Base-by-base conservation (phyloP, 2,888 invertebrate species). In the Meta bourneti region DNA sequence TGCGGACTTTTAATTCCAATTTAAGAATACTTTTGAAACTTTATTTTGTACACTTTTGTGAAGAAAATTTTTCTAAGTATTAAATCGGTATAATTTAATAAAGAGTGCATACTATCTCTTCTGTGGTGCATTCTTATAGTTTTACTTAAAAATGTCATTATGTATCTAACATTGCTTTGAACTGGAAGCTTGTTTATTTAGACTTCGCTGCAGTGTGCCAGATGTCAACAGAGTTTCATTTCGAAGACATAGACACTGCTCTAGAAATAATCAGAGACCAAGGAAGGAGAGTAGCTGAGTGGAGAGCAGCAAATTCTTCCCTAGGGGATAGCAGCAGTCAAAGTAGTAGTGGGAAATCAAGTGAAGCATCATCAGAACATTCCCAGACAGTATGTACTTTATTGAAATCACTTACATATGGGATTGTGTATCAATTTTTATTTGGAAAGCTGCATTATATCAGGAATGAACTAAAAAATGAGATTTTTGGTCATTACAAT, bases 181-280 rank as follows among this genome's bases (percentile, higher is more conserved):
- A 61, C 61, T 16, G 16, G 8, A 16, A 16, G 5, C 5, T 61
- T 61, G 5, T 61, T 6, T 61, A 16, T 16, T 61, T 94, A 97
- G 97, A 97, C 93, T 96, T 97, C 95, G 96, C 96, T 83, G 96
- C 96, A 85, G 96, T 97, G 79, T 97, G 97, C 94, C 97, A 97
- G 94, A 95, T 96, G 94, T 97, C 98, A 0, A 98, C 99, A 1
- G 99, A 99, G 95, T 98, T 99, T 94, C 99, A 99, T 96, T 99
- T 99, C 95, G 96, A 97, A 0, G 96, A 97, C 94, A 96, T 98
- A 92, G 98, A 98, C 93, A 96, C 97, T 93, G 99, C 99, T 95
- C 95, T 99, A 93, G 96, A 97, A 94, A 96, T 96, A 7, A 90
- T 93, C 70, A 86, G 93, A 34, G 90, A 93, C n/a, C 82, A 91